Conservation (phyloP, 2,113 vertebrate genomes). For the Lates calcarifer region DNA sequence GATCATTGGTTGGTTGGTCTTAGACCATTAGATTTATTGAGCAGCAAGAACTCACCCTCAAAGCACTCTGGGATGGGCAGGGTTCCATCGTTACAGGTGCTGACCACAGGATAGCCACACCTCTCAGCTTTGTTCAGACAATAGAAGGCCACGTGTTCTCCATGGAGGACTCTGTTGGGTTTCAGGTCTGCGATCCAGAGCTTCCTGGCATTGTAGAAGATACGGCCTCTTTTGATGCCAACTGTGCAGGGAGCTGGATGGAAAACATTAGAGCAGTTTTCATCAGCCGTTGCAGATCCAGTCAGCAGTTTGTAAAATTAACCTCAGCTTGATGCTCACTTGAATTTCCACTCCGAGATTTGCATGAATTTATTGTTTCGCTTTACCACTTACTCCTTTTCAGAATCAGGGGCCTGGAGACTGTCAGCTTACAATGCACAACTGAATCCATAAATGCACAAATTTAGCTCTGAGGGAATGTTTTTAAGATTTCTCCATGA, state of each 20-base stretch:
- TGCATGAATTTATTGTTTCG: neutral
- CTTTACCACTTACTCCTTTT: neutral
- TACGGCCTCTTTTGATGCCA: conserved; percentile 87
- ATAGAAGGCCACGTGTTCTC: conserved; percentile 87
- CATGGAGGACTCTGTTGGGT: conserved; percentile 87
- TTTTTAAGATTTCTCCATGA: conserved; percentile 2
- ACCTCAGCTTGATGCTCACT: neutral
- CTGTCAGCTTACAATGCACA: neutral
- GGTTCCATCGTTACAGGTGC: conserved; percentile 85
- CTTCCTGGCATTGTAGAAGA: conserved; percentile 86
- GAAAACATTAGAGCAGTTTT: conserved; percentile 1
- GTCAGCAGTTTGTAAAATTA: neutral
- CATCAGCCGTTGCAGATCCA: neutral
- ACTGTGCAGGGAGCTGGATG: conserved; percentile 89
- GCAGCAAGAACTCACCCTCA: conserved; percentile 79
- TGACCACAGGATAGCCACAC: conserved; percentile 88
- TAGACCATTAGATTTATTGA: neutral
- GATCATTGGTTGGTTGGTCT: neutral
- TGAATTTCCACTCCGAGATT: neutral
- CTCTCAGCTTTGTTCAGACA: conserved; percentile 88
- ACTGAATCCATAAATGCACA: neutral
- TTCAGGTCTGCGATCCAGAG: conserved; percentile 86
- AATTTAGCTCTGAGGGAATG: neutral
- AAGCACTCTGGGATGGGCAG: conserved; percentile 89
- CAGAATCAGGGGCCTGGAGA: neutral